Evolutionary conservation across 2,113 vertebrate genomes (phyloP).

Genomic region (Nettapus auritus): DNA sequence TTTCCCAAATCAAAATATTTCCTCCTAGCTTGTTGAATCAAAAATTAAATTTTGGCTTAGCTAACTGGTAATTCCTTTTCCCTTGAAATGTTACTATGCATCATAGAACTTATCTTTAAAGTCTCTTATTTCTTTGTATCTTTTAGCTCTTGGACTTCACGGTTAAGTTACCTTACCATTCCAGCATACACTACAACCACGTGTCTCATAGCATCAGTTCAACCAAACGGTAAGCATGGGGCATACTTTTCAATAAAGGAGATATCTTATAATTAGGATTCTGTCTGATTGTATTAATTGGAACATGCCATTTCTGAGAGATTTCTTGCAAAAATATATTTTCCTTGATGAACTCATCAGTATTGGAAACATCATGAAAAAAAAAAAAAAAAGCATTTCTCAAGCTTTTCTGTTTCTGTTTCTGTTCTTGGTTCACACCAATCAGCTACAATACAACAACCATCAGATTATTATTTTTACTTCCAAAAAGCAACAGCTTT

Average conservation of each 20-base stretch:
- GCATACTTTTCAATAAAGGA: background rate
- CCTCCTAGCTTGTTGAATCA: background rate
- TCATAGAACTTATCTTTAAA: background rate
- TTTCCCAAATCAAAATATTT: slow-evolving; percentile 17
- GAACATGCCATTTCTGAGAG: background rate
- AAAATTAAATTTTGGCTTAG: slow-evolving; percentile 30
- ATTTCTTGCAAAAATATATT: background rate
- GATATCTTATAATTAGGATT: background rate
- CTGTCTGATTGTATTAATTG: background rate
- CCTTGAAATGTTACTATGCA: background rate
- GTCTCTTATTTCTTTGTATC: background rate
- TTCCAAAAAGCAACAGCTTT: background rate
- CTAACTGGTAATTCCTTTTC: background rate
- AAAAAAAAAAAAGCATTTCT: background rate
- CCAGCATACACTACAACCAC: background rate
- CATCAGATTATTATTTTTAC: background rate
- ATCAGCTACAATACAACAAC: background rate
- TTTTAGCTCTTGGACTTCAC: background rate
- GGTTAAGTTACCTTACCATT: background rate
- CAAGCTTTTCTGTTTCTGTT: background rate
- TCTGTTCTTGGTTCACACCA: background rate
- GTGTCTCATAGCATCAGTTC: background rate
- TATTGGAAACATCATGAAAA: background rate
- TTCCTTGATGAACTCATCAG: background rate
- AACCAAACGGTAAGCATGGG: background rate